phyloP scores from a whole-genome alignment of 1,140 invertebrate genomes.

The Archivesica marissinica region DNA sequence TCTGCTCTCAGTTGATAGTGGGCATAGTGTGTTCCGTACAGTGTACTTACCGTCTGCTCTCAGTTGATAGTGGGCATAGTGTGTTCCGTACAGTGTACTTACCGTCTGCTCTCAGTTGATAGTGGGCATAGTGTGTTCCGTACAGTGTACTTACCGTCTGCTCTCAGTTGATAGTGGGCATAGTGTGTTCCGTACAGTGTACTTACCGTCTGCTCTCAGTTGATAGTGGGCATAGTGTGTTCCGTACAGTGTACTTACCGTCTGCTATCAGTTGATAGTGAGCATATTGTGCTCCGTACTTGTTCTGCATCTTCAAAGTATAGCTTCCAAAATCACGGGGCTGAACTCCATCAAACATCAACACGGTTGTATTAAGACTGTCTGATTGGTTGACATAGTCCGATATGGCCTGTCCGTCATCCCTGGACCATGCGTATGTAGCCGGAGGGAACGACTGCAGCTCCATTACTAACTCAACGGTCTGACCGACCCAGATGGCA shows the following conservation, averaged over 20 bases:
- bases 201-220: too few species aligned
- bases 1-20: too few species aligned
- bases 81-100: too few species aligned
- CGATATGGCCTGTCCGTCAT: background rate
- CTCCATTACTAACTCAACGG: background rate
- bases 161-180: too few species aligned
- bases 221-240: too few species aligned
- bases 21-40: too few species aligned
- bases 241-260: background rate
- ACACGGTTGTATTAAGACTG: background rate
- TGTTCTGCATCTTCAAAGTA: slow-evolving; percentile 7
- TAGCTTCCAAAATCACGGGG: slow-evolving; percentile 42
- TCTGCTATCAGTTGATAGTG: slow-evolving; percentile 21
- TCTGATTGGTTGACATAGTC: background rate
- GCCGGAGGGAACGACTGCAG: background rate
- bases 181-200: too few species aligned
- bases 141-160: too few species aligned
- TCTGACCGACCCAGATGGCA: background rate
- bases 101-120: too few species aligned
- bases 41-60: too few species aligned
- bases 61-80: too few species aligned
- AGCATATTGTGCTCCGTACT: slow-evolving; percentile 6
- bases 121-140: too few species aligned
- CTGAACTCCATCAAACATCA: background rate
- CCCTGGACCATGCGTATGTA: slow-evolving; percentile 11